Conservation (phyloP, 2,888 invertebrate species). For the Ectemnius cavifrons region DNA sequence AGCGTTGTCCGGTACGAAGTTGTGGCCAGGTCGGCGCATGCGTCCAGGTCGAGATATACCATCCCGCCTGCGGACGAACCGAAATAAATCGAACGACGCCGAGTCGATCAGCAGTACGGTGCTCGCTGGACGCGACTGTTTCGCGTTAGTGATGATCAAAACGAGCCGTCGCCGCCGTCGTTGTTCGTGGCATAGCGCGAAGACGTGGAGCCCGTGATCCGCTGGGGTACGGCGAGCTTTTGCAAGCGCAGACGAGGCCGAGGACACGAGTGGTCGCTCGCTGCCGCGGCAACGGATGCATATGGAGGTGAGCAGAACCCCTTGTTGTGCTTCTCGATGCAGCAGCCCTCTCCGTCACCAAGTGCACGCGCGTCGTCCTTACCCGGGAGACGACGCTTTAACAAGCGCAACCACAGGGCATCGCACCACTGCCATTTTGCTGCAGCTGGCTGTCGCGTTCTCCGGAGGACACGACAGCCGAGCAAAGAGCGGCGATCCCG, state of each 20-base stretch:
- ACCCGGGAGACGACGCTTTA: slow-evolving; percentile 21
- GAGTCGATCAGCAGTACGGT: slow-evolving; percentile 72
- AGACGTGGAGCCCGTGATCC: slow-evolving; percentile 72
- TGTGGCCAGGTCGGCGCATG: slow-evolving; percentile 55
- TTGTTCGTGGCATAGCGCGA: slow-evolving; percentile 71
- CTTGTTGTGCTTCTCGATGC: slow-evolving; percentile 36
- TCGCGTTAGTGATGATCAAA: slow-evolving; percentile 74
- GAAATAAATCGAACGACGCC: slow-evolving; percentile 77
- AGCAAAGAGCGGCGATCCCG: slow-evolving; percentile 17
- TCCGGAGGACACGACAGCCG: slow-evolving; percentile 4
- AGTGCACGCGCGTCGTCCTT: slow-evolving; percentile 59
- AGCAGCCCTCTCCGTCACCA: slow-evolving; percentile 30
- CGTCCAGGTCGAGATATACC: slow-evolving; percentile 56
- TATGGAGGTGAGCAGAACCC: slow-evolving; percentile 75
- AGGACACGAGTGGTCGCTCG: slow-evolving; percentile 65
- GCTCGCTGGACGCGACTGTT: slow-evolving; percentile 70
- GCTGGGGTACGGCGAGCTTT: slow-evolving; percentile 54
- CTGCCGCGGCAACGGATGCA: slow-evolving; percentile 74
- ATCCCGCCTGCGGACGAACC: slow-evolving; percentile 72
- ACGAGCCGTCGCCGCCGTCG: slow-evolving; percentile 67
- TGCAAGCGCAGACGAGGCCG: slow-evolving; percentile 55
- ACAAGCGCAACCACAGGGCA: slow-evolving; percentile 23
- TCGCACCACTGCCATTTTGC: slow-evolving; percentile 26
- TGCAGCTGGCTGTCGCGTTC: background rate
- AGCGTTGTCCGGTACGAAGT: slow-evolving; percentile 67